Conservation (phyloP, 2,113 vertebrate genomes). For the Paedocypris sp. region DNA sequence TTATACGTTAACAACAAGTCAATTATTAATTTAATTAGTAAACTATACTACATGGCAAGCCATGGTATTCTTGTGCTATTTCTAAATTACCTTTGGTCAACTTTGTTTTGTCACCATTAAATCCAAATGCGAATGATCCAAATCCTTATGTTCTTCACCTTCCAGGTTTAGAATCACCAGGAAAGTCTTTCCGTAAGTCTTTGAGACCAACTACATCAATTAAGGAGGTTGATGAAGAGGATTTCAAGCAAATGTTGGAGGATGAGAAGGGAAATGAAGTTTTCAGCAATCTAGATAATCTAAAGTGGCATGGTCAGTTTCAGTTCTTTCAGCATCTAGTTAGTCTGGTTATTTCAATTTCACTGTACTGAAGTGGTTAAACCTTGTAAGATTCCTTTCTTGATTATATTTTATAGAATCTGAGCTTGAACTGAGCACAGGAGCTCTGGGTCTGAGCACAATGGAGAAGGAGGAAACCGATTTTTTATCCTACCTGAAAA, state of each 20-base stretch:
- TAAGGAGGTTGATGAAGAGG: constrained; percentile 52
- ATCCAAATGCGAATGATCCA: no score
- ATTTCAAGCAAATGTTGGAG: constrained; percentile 25
- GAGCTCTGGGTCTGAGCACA: constrained; percentile 67
- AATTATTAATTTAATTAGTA: no score
- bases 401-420: constrained; percentile 47
- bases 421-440: constrained; percentile 43
- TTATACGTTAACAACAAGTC: no score
- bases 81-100: no score
- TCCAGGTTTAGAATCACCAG: constrained; percentile 50
- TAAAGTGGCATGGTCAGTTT: constrained; percentile 69
- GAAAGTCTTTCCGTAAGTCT: constrained; percentile 64
- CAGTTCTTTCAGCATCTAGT: no score
- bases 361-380: no score
- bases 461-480: constrained; percentile 75
- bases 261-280: constrained; percentile 40
- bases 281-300: constrained; percentile 59
- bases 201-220: constrained; percentile 52
- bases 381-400: no score
- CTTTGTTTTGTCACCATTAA: no score
- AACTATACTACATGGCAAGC: no score
- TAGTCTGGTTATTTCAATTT: no score
- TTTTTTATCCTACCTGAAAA: constrained; percentile 78
- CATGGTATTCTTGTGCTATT: no score
- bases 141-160: constrained; percentile 8